Percentiles rank a stretch among this genome's conserved stretches.
Conservation (phyloP, 2,113 vertebrate species). For the Sceloporus undulatus region DNA sequence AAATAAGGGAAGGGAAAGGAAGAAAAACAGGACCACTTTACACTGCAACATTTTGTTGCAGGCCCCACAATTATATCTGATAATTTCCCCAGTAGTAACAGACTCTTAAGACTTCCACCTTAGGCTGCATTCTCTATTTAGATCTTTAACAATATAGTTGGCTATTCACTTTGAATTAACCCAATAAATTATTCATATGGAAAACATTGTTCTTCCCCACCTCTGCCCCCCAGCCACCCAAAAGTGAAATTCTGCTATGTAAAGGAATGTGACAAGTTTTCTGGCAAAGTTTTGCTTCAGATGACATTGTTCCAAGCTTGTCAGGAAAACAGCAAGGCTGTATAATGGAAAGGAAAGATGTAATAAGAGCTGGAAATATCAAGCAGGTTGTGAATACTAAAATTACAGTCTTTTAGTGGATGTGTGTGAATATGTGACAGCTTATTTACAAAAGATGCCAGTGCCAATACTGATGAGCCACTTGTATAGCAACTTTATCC, state of each 20-base stretch:
- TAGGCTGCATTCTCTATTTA: background rate
- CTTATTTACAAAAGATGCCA: slow-evolving; percentile 62
- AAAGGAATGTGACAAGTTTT: background rate
- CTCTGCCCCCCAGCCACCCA: too few species aligned
- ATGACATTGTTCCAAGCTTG: slow-evolving; percentile 32
- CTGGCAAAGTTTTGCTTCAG: slow-evolving; percentile 13
- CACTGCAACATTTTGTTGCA: too few species aligned
- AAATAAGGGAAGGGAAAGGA: too few species aligned
- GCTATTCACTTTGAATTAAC: background rate
- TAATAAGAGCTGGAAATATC: background rate
- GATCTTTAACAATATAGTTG: background rate
- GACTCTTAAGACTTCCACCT: background rate
- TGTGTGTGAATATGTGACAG: slow-evolving; percentile 39
- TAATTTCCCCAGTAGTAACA: background rate
- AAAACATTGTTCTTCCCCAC: background rate
- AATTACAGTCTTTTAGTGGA: slow-evolving; percentile 48
- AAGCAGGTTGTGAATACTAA: background rate
- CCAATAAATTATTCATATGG: slow-evolving; percentile 12
- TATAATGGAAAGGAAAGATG: background rate
- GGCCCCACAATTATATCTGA: too few species aligned
- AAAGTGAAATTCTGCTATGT: background rate
- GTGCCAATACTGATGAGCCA: slow-evolving; percentile 66
- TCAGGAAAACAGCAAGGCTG: slow-evolving; percentile 16
- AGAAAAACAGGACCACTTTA: too few species aligned
- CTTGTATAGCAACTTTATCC: slow-evolving; percentile 44